Evolutionary conservation across 2,888 invertebrate genomes (phyloP), one percentile per base, ranked within the genome.

Genomic region (Dolomedes plantarius): DNA sequence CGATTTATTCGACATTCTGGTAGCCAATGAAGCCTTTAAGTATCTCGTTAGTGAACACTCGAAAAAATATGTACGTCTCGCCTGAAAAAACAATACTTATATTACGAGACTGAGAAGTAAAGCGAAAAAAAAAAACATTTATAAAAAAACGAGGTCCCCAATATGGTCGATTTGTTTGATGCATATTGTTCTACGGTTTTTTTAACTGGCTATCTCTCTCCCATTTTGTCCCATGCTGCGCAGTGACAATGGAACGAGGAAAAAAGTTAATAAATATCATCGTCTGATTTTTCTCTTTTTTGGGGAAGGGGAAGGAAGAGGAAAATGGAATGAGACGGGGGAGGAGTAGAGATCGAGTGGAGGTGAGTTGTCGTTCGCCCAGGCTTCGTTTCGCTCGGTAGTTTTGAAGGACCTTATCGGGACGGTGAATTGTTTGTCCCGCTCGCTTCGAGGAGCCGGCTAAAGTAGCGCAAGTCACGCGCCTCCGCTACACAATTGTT

Each of bases 401-500:
- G 67, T 67, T 83, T 72, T 83, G 77, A 83, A 83, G 83, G 72
- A 83, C 83, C 83, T 83, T 77, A 67, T 67, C 69, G 83, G 56
- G 41, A 72, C 50, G 67, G 83, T 64, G 75, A 77, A 83, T 83
- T 77, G 83, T 77, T 83, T 69, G 76, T 32, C 76, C 72, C 71
- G 41, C 65, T 65, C 65, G 31, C 69, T 69, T 82, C 77, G 83
- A 83, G 77, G 76, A 77, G 72, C 67, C 56, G 31, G 76, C 64
- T 83, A 77, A 73, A 82, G 81, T 74, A 65, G 67, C 39, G 67
- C 73, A 39, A 83, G 83, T 77, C 83, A 83, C 83, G 83, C 74
- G 76, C 83, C 77, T 32, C 76, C 31, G 46, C 39, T 56, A 64
- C 39, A 56, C 81, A 71, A 83, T 83, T 83, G 83, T 77, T 71